Evolutionary conservation across 2,888 invertebrate species (phyloP).

Genomic region (Polia nebulosa): DNA sequence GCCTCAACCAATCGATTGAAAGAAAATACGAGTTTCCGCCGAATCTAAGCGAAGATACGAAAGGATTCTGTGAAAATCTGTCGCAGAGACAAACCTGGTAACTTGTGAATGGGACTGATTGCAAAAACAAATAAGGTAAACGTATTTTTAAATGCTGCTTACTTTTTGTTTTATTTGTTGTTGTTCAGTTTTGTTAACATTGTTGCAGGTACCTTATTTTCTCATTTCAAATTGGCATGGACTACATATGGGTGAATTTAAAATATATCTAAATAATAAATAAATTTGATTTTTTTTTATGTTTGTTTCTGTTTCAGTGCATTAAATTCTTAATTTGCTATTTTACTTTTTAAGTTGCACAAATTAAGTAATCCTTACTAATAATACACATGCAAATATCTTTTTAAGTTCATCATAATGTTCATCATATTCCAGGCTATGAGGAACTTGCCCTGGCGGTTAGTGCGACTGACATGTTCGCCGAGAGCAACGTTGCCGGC

Average conservation of each 20-base stretch:
- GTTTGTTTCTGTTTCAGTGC: no score
- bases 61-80: constrained; percentile 46
- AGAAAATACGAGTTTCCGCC: constrained; percentile 67
- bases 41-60: constrained; percentile 34
- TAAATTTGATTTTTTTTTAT: no score
- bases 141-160: constrained; percentile 36
- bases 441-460: no score
- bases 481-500: no score
- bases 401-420: no score
- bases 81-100: constrained; percentile 38
- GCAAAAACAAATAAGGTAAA: constrained; percentile 34
- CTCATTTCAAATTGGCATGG: background rate
- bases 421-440: no score
- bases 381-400: no score
- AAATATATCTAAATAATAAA: no score
- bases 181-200: background rate
- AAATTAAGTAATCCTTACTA: no score
- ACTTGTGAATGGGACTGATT: constrained; percentile 48
- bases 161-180: constrained; percentile 19
- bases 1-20: constrained; percentile 68
- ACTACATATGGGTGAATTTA: background rate
- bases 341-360: no score
- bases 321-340: no score
- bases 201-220: background rate
- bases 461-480: no score